Conservation (phyloP, 2,797 vertebrate species). For the Anas flavirostris region DNA sequence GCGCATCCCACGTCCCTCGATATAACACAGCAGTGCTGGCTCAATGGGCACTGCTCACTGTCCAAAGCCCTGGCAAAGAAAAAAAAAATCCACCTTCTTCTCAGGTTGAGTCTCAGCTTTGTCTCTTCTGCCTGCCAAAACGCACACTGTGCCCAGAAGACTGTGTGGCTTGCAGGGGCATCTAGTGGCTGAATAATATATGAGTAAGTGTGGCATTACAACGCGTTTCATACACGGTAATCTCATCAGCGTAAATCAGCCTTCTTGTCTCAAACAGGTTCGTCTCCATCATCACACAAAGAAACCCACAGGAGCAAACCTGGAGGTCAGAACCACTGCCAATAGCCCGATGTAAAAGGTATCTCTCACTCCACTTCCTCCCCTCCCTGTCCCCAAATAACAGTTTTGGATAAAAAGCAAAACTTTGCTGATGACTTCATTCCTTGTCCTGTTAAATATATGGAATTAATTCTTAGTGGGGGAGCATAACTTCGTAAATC, state of each 20-base stretch:
- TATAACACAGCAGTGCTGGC: fast-evolving
- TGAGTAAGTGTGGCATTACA: fast-evolving
- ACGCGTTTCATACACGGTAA: fast-evolving
- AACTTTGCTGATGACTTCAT: background rate
- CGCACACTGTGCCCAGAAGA: background rate
- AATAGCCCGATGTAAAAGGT: fast-evolving
- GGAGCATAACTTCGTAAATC: background rate
- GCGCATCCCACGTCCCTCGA: fast-evolving
- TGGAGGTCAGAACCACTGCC: background rate
- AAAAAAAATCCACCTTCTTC: background rate
- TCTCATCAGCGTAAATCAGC: background rate
- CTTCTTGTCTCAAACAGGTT: fast-evolving
- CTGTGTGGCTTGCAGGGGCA: constrained; percentile 52
- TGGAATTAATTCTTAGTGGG: background rate
- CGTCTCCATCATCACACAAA: background rate
- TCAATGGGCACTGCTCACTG: fast-evolving
- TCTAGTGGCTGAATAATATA: constrained; percentile 42
- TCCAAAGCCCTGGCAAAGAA: background rate
- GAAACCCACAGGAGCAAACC: fast-evolving
- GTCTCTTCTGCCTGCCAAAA: background rate
- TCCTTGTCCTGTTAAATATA: fast-evolving
- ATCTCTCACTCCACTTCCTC: fast-evolving
- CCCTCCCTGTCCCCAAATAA: background rate
- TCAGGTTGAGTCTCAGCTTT: background rate
- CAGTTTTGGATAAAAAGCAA: fast-evolving